Base-by-base conservation (phyloP, 2,888 invertebrate species). In the Sinelater perroti region DNA sequence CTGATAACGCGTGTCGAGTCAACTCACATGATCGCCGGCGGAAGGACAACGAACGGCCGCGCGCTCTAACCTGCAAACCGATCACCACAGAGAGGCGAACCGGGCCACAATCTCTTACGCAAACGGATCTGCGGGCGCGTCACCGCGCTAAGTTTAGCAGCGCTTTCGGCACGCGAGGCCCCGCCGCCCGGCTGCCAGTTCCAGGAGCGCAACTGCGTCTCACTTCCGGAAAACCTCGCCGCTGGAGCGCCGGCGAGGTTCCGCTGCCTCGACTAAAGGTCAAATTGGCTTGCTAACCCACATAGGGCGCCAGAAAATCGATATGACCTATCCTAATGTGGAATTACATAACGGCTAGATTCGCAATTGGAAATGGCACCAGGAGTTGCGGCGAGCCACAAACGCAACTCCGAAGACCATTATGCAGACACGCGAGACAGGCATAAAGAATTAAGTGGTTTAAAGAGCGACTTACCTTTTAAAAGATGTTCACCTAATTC, bases 261-360 rank as follows among this genome's bases (percentile, higher is more conserved):
- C n/a, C n/a, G n/a, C n/a, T n/a, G n/a, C n/a, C n/a, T n/a, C n/a
- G n/a, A 38, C 31, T 50, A 50, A 45, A 28, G 56, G 3, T 36
- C n/a, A 56, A 20, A 26, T 18, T 56, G 5, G 50, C 44, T 36
- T 17, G 14, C n/a, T 24, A 10, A 5, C 17, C 35, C 28, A 46
- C 46, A 36, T 26, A 44, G 18, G 35, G 11, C 8, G 16, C 35
- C 11, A 45, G 20, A 52, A 52, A 60, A 60, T 60, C 60, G 35
- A 60, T 60, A 60, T 21, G 44, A 56, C 33, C 45, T 46, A 26
- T 44, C 49, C 45, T 51, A 60, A 56, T 21, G 55, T 44, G 20
- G 51, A 55, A 54, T 60, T 60, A 60, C 51, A 52, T 60, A 60
- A 60, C 55, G n/a, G 16, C 8, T 45, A 38, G 1, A 42, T 2